These are phyloP conservation scores for Leptocoma aspasia DNA, from an alignment of 2,113 vertebrate genomes.

Conservation along the genomic window DNA sequence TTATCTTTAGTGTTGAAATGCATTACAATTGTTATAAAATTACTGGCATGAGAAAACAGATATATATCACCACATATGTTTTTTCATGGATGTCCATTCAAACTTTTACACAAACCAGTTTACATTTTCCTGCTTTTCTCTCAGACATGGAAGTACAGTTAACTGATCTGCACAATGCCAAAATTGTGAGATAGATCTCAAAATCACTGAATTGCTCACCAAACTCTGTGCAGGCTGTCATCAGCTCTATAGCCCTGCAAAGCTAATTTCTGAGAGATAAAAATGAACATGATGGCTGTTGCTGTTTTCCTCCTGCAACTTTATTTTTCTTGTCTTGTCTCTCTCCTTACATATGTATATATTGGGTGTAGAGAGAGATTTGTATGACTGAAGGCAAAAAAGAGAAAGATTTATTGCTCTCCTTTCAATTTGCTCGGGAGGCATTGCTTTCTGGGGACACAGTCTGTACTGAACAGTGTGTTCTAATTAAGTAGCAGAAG, in stretches of 20 bases:
- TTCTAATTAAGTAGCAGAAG: slow-evolving; percentile 19
- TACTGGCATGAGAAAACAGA: not conserved
- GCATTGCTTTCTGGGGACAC: not conserved
- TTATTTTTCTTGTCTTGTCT: not conserved
- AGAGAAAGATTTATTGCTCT: not conserved
- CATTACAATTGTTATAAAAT: not conserved
- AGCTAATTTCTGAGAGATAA: not conserved
- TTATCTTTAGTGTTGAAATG: not conserved
- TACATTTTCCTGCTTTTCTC: not conserved
- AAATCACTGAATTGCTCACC: not conserved
- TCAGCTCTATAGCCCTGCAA: not conserved
- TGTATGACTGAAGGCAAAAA: not conserved
- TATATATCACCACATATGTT: rapidly evolving
- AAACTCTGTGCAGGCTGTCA: not conserved
- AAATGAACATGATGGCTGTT: not conserved
- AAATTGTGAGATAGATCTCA: not conserved
- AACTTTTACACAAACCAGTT: not conserved
- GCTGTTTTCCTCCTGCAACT: not conserved
- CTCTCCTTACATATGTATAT: not conserved
- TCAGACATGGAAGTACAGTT: not conserved
- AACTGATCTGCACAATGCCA: not conserved
- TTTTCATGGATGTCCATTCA: not conserved
- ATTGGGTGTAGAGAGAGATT: not conserved
- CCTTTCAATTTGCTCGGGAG: not conserved
- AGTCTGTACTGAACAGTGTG: not conserved